A percentile compares a stretch with the other conserved stretches of the same genome.
These are phyloP conservation scores for Hydropsyche betteni DNA, from an alignment of 2,888 invertebrate species.

Conservation along the genomic window DNA sequence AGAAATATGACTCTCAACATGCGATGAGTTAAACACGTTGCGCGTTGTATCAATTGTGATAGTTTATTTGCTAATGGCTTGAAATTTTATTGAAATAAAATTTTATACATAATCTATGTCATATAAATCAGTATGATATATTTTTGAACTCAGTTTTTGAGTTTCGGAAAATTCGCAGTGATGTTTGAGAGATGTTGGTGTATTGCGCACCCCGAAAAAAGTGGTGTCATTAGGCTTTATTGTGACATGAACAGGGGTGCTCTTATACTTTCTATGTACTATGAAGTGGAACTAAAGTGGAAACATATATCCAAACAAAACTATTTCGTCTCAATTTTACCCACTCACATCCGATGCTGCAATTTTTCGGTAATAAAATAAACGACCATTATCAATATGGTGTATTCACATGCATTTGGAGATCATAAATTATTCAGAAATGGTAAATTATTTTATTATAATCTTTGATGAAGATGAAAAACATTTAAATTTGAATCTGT, in stretches of 20 bases:
- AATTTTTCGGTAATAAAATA: not conserved
- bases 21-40: not conserved
- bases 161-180: not conserved
- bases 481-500: too few species aligned
- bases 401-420: not conserved
- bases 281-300: slow-evolving; percentile 39
- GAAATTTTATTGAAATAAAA: not conserved
- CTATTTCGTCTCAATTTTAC: slow-evolving; percentile 1
- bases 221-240: slow-evolving; percentile 48
- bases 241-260: slow-evolving; percentile 45
- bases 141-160: not conserved
- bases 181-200: slow-evolving; percentile 3
- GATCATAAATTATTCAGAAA: not conserved
- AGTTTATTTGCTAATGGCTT: not conserved
- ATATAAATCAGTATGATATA: not conserved
- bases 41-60: not conserved
- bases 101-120: not conserved
- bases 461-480: too few species aligned
- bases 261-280: slow-evolving; percentile 31
- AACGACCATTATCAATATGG: not conserved
- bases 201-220: slow-evolving; percentile 29
- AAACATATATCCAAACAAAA: slow-evolving; percentile 40
- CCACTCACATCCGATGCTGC: too few species aligned
- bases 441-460: too few species aligned
- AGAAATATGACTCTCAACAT: slow-evolving; percentile 8